phyloP scores from a whole-genome alignment of 1,140 invertebrate species.

The Paramacrobiotus metropolitanus region DNA sequence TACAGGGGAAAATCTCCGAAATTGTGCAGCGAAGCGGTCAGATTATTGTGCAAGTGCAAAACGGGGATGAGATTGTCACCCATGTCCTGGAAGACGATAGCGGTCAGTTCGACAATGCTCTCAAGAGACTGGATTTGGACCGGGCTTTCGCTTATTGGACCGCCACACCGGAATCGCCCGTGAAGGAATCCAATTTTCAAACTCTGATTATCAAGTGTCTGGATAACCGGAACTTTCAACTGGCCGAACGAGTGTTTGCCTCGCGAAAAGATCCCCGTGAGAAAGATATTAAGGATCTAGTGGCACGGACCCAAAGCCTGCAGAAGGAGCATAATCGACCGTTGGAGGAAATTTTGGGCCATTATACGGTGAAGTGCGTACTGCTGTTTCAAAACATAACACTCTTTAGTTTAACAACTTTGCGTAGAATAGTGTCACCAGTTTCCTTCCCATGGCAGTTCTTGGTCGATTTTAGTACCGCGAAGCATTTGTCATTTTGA shows the following conservation, averaged over 20 bases:
- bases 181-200: not conserved
- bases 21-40: not conserved
- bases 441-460: no score
- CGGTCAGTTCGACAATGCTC: not conserved
- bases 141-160: not conserved
- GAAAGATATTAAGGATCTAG: not conserved
- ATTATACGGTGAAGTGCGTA: not conserved
- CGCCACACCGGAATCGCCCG: not conserved
- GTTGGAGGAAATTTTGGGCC: not conserved
- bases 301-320: not conserved
- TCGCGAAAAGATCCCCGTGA: not conserved
- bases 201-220: not conserved
- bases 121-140: not conserved
- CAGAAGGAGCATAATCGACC: not conserved
- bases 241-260: not conserved
- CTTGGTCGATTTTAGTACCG: no score
- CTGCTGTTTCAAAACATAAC: no score
- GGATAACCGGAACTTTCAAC: not conserved
- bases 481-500: no score
- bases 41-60: not conserved
- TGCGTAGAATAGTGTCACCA: no score
- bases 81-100: not conserved
- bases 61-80: not conserved
- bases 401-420: no score
- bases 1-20: not conserved